Conservation (phyloP, 2,888 invertebrate genomes). For the Anthrax anthrax region DNA sequence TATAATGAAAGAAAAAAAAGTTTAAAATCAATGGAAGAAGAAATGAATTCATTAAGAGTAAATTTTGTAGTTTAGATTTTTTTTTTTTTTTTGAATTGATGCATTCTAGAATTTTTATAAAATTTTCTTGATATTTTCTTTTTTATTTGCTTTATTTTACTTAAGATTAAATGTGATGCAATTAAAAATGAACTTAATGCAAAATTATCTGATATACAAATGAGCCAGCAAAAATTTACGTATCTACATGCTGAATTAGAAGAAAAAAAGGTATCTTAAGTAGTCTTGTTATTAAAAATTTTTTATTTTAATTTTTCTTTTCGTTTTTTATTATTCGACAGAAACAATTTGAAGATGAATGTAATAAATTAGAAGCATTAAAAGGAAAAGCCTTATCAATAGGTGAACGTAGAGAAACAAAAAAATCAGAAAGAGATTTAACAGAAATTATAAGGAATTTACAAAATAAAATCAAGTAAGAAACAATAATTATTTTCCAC, state of each 20-base stretch:
- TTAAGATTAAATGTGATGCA: neutral
- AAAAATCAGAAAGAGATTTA: constrained; percentile 31
- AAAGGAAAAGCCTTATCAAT: constrained; percentile 18
- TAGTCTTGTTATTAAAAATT: too few species aligned
- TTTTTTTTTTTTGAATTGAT: too few species aligned
- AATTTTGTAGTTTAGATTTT: too few species aligned
- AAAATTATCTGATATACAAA: neutral
- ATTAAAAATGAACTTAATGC: neutral
- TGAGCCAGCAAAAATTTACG: too few species aligned
- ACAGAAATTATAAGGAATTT: constrained; percentile 24
- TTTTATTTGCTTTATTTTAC: neutral
- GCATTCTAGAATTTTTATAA: neutral
- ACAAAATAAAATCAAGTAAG: constrained; percentile 20
- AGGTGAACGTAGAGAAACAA: constrained; percentile 26
- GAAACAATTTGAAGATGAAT: constrained; percentile 15
- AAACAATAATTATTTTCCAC: neutral
- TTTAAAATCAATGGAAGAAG: constrained; percentile 30
- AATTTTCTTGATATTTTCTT: neutral
- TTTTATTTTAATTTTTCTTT: too few species aligned
- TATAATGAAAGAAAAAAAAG: constrained; percentile 29
- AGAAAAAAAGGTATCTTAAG: neutral
- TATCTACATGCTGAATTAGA: neutral
- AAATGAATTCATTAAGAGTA: constrained; percentile 16
- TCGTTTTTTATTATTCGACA: constrained; percentile 1
- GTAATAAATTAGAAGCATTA: constrained; percentile 15